These are phyloP conservation scores for Erpornis zantholeuca DNA, from an alignment of 2,113 vertebrate genomes.

Conservation along the genomic window DNA sequence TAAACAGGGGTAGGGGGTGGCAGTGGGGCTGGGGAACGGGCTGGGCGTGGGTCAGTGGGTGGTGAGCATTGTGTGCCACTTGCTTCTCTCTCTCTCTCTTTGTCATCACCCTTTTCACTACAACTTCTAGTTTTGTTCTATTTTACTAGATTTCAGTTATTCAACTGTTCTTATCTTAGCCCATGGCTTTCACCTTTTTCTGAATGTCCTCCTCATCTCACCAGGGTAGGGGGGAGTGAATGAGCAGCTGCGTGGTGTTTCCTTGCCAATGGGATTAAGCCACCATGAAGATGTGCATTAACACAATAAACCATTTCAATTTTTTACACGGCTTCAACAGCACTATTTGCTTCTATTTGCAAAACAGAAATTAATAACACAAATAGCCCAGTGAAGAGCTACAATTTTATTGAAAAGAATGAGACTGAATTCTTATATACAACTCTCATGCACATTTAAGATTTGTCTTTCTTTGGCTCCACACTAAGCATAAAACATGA, in stretches of 20 bases:
- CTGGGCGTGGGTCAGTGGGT: fast-evolving
- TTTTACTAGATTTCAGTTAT: not conserved
- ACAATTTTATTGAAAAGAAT: not conserved
- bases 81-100: not conserved
- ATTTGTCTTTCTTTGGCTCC: not conserved
- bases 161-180: not conserved
- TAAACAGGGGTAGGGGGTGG: not conserved
- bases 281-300: not conserved
- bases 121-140: not conserved
- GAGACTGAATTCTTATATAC: not conserved
- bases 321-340: not conserved
- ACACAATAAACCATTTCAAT: not conserved
- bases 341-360: not conserved
- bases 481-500: not conserved
- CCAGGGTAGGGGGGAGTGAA: no score
- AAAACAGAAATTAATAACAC: not conserved
- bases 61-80: not conserved
- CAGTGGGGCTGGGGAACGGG: no score
- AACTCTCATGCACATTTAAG: not conserved
- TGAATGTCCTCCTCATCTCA: not conserved
- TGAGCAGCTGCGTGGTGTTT: fast-evolving
- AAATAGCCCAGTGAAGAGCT: not conserved
- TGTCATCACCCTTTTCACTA: not conserved
- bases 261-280: not conserved
- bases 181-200: not conserved